A percentile compares a stretch with the other conserved stretches of the same genome.
phyloP scores from a whole-genome alignment of 2,797 vertebrate species.

The Chiloscyllium punctatum region DNA sequence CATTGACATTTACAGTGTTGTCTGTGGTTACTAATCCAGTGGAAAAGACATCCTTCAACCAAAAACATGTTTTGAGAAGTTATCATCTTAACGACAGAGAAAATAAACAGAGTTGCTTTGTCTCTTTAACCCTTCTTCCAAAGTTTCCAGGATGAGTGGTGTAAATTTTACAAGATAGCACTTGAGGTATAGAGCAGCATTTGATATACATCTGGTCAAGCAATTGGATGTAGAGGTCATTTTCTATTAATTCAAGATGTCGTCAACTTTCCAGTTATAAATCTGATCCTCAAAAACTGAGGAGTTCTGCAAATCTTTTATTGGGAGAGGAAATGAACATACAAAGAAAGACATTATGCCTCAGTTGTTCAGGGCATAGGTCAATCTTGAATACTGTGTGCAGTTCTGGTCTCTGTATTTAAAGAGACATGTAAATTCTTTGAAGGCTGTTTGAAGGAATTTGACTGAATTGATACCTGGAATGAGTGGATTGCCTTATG shows the following conservation, averaged over 20 bases:
- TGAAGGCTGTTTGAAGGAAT: no score
- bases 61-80: not conserved
- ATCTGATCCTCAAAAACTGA: not conserved
- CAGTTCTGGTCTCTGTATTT: no score
- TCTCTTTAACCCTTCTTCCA: not conserved
- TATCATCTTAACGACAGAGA: not conserved
- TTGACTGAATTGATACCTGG: no score
- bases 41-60: not conserved
- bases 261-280: not conserved
- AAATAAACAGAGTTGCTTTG: not conserved
- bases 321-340: no score
- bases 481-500: no score
- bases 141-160: not conserved
- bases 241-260: not conserved
- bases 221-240: not conserved
- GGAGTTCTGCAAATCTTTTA: not conserved
- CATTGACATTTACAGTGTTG: not conserved
- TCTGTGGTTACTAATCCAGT: not conserved
- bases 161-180: not conserved
- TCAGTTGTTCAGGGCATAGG: no score
- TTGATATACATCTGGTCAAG: not conserved
- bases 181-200: not conserved
- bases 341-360: no score
- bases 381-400: no score
- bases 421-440: no score